These are phyloP conservation scores for Bugula neritina DNA, from an alignment of 2,888 invertebrate species.

Conservation along the genomic window DNA sequence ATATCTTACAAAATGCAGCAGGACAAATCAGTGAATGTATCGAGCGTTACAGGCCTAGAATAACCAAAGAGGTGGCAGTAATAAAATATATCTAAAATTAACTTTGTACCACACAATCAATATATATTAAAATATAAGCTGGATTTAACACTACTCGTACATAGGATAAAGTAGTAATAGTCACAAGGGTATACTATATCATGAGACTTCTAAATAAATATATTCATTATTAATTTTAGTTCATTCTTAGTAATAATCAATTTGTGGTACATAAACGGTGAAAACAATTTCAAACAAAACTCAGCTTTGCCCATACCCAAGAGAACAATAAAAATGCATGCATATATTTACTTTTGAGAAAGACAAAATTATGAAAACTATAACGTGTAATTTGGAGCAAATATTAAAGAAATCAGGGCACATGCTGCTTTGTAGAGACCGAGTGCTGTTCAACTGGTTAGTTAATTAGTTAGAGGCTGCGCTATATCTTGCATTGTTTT, in stretches of 20 bases:
- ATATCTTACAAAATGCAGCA: too few species aligned
- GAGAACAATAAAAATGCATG: constrained; percentile 7
- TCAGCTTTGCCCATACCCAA: neutral
- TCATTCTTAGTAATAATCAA: constrained; percentile 13
- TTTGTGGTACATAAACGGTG: neutral
- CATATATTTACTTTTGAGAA: neutral
- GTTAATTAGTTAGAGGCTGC: neutral
- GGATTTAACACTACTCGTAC: too few species aligned
- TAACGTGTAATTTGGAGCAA: constrained; percentile 8
- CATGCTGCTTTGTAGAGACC: neutral
- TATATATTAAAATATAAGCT: neutral
- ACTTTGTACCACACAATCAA: neutral
- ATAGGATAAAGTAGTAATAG: neutral
- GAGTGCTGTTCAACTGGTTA: neutral
- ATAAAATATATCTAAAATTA: neutral
- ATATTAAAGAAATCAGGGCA: neutral
- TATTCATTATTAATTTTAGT: constrained; percentile 24
- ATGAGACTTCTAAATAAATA: constrained; percentile 26
- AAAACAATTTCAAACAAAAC: constrained; percentile 1
- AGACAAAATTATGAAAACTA: constrained; percentile 23
- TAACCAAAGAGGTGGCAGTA: neutral
- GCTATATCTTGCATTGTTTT: neutral
- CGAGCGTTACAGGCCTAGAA: too few species aligned
- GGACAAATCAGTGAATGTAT: too few species aligned
- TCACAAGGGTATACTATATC: neutral